phyloP scores from a whole-genome alignment of 2,113 vertebrate species.

The Oreochromis tanganicae region DNA sequence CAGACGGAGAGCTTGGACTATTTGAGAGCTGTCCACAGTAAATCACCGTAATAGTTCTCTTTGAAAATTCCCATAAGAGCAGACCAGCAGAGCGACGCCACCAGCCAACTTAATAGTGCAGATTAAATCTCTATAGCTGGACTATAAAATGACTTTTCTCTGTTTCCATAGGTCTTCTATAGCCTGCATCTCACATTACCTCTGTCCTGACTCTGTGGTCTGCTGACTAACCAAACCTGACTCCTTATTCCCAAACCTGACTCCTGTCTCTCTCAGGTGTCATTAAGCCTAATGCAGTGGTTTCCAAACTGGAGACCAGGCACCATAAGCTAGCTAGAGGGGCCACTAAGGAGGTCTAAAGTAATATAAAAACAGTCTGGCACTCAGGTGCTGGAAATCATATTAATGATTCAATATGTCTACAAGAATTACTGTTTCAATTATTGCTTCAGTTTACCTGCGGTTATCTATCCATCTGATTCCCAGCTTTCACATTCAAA shows the following conservation, averaged over 20 bases:
- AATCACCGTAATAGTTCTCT: constrained; percentile 61
- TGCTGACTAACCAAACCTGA: constrained; percentile 39
- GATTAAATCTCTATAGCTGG: constrained; percentile 61
- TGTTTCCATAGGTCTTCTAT: constrained; percentile 48
- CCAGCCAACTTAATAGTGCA: constrained; percentile 42
- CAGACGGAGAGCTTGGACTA: neutral
- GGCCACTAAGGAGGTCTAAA: neutral
- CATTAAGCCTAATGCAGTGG: neutral
- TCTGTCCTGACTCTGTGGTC: constrained; percentile 44
- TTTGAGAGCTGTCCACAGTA: constrained; percentile 30
- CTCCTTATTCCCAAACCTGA: constrained; percentile 15
- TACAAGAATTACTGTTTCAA: neutral
- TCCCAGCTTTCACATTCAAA: neutral
- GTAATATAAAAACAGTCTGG: neutral
- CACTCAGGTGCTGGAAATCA: neutral
- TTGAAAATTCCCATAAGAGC: constrained; percentile 54
- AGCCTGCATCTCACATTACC: constrained; percentile 50
- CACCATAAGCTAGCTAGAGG: neutral
- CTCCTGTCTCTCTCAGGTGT: constrained; percentile 7
- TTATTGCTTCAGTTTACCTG: neutral
- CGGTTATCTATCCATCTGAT: neutral
- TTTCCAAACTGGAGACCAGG: neutral
- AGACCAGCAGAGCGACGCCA: constrained; percentile 7
- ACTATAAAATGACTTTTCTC: constrained; percentile 44
- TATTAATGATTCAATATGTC: neutral